These are phyloP conservation scores for Salarias fasciatus DNA, from an alignment of 2,797 vertebrate genomes.

Conservation along the genomic window DNA sequence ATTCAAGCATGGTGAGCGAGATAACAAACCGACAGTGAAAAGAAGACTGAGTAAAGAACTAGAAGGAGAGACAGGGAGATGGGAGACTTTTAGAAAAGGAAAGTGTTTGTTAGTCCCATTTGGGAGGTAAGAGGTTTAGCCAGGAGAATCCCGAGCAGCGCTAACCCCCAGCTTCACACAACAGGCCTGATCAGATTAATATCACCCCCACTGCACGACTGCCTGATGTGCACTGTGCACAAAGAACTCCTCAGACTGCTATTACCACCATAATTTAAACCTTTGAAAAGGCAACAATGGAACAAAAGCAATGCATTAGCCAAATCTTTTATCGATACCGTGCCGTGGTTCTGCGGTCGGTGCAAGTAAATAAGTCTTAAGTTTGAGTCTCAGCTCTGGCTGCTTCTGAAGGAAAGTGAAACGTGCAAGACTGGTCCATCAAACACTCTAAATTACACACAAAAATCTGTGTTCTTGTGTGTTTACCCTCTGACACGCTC, in stretches of 20 bases:
- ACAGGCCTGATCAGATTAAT: conserved; percentile 61
- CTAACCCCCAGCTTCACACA: conserved; percentile 50
- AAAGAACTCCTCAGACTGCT: conserved; percentile 6
- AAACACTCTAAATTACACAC: conserved; percentile 39
- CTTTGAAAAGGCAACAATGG: not conserved
- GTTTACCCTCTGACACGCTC: conserved; percentile 31
- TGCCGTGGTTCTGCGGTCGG: no score
- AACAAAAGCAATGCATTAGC: not conserved
- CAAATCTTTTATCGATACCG: no score
- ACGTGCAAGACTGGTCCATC: conserved; percentile 35
- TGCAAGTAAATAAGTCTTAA: no score
- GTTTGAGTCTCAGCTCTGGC: not conserved
- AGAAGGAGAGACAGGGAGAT: conserved; percentile 10
- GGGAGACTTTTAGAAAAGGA: conserved; percentile 37
- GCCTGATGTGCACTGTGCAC: conserved; percentile 19
- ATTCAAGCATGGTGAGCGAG: conserved; percentile 1
- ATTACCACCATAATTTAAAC: not conserved
- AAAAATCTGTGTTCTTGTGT: conserved; percentile 27
- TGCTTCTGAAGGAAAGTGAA: conserved; percentile 3
- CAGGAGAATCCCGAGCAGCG: conserved; percentile 40
- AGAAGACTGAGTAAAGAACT: conserved; percentile 1
- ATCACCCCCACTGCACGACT: conserved; percentile 18
- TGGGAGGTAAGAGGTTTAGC: conserved; percentile 62
- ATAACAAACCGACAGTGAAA: conserved; percentile 6
- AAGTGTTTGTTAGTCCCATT: conserved; percentile 39